phyloP scores from a whole-genome alignment of 2,797 vertebrate genomes.

The Paratrypauchen microcephalus region DNA sequence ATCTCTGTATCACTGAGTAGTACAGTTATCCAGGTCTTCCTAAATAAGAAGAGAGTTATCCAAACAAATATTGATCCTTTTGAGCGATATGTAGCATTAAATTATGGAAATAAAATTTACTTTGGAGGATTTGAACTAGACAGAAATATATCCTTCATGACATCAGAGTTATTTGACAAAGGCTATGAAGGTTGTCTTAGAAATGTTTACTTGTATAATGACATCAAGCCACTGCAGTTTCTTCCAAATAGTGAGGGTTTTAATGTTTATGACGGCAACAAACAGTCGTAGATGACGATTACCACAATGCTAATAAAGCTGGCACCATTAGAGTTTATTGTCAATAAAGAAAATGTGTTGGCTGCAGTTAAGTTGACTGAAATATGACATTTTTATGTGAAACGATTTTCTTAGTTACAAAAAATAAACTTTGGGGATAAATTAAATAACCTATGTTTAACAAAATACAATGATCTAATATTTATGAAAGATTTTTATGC shows the following conservation, averaged over 20 bases:
- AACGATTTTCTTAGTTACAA: not conserved
- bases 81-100: constrained; percentile 82
- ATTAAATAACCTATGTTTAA: constrained; percentile 11
- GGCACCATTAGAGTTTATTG: constrained; percentile 12
- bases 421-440: constrained; percentile 5
- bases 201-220: constrained; percentile 81
- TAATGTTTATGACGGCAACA: constrained; percentile 78
- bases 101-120: constrained; percentile 82
- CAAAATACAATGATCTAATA: constrained; percentile 12
- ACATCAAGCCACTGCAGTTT: constrained; percentile 73
- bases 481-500: constrained; percentile 42
- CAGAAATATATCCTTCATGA: constrained; percentile 73
- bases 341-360: constrained; percentile 3
- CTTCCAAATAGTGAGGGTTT: constrained; percentile 81
- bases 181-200: constrained; percentile 82
- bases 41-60: constrained; percentile 73
- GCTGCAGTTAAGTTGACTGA: constrained; percentile 6
- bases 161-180: constrained; percentile 80
- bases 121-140: constrained; percentile 86
- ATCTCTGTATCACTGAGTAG: constrained; percentile 76
- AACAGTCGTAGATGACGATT: constrained; percentile 26
- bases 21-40: constrained; percentile 78
- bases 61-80: constrained; percentile 81
- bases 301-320: constrained; percentile 14
- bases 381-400: constrained; percentile 4